Evolutionary conservation across 2,888 invertebrate genomes (phyloP), one percentile per base, ranked within the genome.

Genomic region (Netelia fuscicornis): DNA sequence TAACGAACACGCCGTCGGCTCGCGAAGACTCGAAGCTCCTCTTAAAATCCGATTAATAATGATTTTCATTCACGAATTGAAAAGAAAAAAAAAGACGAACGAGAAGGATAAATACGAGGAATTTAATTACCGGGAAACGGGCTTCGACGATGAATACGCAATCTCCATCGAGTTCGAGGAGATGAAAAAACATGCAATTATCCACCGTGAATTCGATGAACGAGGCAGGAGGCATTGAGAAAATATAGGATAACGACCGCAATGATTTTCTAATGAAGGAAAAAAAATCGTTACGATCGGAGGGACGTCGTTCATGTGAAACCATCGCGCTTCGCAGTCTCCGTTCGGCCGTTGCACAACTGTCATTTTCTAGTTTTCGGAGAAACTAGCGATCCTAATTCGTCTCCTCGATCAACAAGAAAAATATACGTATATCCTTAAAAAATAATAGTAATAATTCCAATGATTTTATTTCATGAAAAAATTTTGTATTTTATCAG

Each of bases 271-370:
- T 82, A 72, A 67, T 65, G 37, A 20, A 60, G 48, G 30, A 17
- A 76, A 80, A 68, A 85, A 82, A 77, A 79, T 82, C 79, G 81
- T 85, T 75, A 79, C 81, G 78, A 78, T 74, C 72, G 54, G 52
- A 70, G 65, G 64, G 56, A 54, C 64, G 25, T 56, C 56, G 30
- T 72, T 83, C 82, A 71, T 65, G 75, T 78, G 64, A 70, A 78
- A 81, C 56, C 37, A 70, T 65, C 62, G 48, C 72, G 78, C 74
- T 77, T 37, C 48, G 17, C 10, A 13, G 20, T 42, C 52, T 58
- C 52, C 48, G 44, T 10, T 1, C 37, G 58, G 17, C 17, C 20
- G 60, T 80, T 71, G 65, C 75, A 64, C 56, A 74, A 75, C 79
- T 56, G 48, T 60, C 23, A 30, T 9, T 76, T 6, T n/a, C n/a